Base-by-base conservation (phyloP, 2,888 invertebrate species). In the Brassicogethes aeneus region DNA sequence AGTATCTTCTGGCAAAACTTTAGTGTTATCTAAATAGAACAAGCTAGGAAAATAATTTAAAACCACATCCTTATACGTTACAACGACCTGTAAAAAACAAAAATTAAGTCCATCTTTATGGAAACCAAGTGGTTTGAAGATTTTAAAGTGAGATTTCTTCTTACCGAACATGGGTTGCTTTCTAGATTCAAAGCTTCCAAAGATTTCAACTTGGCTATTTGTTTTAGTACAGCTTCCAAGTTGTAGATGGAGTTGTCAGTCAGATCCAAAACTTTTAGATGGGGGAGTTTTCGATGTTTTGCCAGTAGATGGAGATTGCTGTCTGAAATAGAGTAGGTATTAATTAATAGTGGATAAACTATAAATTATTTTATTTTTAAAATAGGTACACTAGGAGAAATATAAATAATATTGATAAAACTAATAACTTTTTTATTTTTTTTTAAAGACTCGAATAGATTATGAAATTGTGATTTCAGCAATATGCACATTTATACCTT, bases 131-230 rank as follows among this genome's bases (percentile, higher is more conserved):
- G n/a, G n/a, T n/a, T n/a, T n/a, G n/a, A n/a, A n/a, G n/a, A n/a
- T n/a, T n/a, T n/a, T n/a, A n/a, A n/a, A n/a, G n/a, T n/a, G n/a
- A n/a, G n/a, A n/a, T n/a, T n/a, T n/a, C n/a, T n/a, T 56, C 61
- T 61, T 60, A 77, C 77, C 57, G 74, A 64, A 52, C 78, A 78
- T 2, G 77, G 77, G 57, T 78, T 79, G 35, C 78, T 78, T 42
- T 71, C 66, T 17, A 79, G 66, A 36, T 64, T 59, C 13, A 79
- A 58, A 8, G 70, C 64, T n/a, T 50, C 56, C 3, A 78, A 61
- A 41, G 58, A 60, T 12, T 66, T 64, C 31, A 78, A 52, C 2
- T 34, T 39, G 2, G 51, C 51, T 23, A 76, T 41, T 8, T 60
- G 57, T 43, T 63, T 55, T 47, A 76, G 56, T 66, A 71, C 57